These are phyloP conservation scores for Drosophila auraria DNA, from an alignment of 1,140 invertebrate genomes.

Conservation along the genomic window DNA sequence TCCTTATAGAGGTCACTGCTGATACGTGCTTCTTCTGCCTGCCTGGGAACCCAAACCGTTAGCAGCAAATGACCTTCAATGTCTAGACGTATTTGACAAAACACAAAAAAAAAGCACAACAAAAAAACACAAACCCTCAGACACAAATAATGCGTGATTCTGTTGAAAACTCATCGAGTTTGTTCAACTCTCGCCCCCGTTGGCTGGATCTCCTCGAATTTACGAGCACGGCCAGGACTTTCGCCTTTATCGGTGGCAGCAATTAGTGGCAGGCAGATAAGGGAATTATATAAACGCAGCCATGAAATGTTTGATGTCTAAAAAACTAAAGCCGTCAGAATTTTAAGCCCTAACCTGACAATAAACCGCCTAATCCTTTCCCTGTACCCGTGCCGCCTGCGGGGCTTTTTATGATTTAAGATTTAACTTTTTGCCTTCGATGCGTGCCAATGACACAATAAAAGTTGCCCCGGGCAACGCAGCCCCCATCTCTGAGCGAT, in stretches of 20 bases:
- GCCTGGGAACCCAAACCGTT: conserved; percentile 25
- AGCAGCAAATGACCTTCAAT: conserved; percentile 71
- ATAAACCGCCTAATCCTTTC: no score
- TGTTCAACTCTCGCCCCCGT: conserved; percentile 64
- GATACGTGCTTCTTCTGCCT: conserved; percentile 3
- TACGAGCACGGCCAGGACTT: conserved; percentile 22
- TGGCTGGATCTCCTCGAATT: neutral
- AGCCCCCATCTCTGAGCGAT: neutral
- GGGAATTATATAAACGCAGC: conserved; percentile 22
- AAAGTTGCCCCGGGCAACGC: conserved; percentile 63
- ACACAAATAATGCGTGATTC: conserved; percentile 72
- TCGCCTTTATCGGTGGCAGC: conserved; percentile 55
- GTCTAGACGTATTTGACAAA: conserved; percentile 82
- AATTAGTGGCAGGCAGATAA: conserved; percentile 62
- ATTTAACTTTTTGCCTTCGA: conserved; percentile 66
- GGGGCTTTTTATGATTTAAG: conserved; percentile 66
- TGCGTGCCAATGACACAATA: conserved; percentile 77
- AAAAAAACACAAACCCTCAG: conserved; percentile 38
- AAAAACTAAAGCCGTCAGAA: conserved; percentile 14
- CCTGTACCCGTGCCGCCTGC: neutral
- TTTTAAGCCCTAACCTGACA: conserved; percentile 5
- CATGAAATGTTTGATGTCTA: conserved; percentile 40
- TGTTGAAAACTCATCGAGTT: conserved; percentile 63
- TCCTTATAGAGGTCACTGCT: conserved; percentile 46
- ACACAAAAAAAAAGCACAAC: conserved; percentile 52